A percentile compares a stretch with the other conserved stretches of the same genome.
phyloP scores from a whole-genome alignment of 2,888 invertebrate species.

The Macroteleia sp. region DNA sequence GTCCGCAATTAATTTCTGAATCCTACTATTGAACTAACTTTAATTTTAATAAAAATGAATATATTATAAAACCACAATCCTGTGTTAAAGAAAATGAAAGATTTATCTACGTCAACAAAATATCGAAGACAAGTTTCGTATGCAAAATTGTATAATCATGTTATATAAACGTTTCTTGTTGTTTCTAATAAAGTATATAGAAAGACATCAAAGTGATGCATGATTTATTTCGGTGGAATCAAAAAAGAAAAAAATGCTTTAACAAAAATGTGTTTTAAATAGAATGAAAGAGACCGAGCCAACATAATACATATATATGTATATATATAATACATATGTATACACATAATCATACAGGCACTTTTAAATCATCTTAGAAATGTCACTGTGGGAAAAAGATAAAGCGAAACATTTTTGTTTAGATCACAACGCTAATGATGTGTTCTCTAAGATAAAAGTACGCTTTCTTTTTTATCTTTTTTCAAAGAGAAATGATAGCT shows the following conservation, averaged over 20 bases:
- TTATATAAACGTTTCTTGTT: conserved; percentile 27
- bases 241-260: conserved; percentile 17
- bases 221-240: conserved; percentile 19
- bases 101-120: conserved; percentile 33
- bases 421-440: conserved; percentile 31
- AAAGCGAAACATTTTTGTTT: conserved; percentile 35
- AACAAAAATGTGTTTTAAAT: conserved; percentile 29
- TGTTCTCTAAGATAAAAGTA: conserved; percentile 49
- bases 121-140: conserved; percentile 18
- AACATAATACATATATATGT: no score
- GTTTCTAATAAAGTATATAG: conserved; percentile 36
- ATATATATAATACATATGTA: conserved; percentile 9
- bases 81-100: conserved; percentile 2
- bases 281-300: conserved; percentile 26
- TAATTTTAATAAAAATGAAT: conserved; percentile 37
- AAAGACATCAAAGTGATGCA: conserved; percentile 42
- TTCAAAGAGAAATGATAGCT: conserved; percentile 50
- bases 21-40: conserved; percentile 11
- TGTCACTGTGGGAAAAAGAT: conserved; percentile 42
- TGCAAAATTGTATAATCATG: conserved; percentile 37
- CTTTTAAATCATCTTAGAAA: conserved; percentile 41
- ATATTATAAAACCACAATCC: conserved; percentile 22
- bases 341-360: conserved; percentile 25
- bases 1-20: conserved; percentile 36
- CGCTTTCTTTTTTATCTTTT: conserved; percentile 40